Percentiles rank a stretch among this genome's conserved stretches.
These are phyloP conservation scores for Lacanobia oleracea DNA, from an alignment of 2,888 invertebrate species.

Conservation along the genomic window DNA sequence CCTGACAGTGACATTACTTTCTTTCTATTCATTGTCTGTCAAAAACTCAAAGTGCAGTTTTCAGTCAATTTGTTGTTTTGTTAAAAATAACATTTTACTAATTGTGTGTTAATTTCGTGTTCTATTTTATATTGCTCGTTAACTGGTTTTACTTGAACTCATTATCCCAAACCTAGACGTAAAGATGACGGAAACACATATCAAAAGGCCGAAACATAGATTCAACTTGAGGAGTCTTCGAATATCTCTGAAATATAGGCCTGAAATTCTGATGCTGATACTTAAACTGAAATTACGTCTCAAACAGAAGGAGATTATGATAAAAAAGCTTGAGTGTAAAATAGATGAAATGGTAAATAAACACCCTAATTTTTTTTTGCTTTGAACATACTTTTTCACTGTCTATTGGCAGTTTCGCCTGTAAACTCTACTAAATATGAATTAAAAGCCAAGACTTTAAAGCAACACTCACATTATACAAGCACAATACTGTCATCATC, in stretches of 20 bases:
- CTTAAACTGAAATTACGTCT: conserved; percentile 90
- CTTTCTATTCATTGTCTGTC: no score
- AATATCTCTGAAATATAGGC: conserved; percentile 88
- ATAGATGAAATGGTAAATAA: conserved; percentile 87
- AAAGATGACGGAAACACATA: conserved; percentile 59
- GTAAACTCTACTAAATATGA: no score
- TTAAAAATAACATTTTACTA: neutral
- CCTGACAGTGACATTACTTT: no score
- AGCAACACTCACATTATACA: neutral
- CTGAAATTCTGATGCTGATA: conserved; percentile 91
- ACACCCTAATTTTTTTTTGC: conserved; percentile 5
- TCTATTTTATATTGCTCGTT: neutral
- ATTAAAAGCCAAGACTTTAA: neutral
- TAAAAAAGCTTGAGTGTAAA: conserved; percentile 91
- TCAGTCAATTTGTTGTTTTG: neutral
- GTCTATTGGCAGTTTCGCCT: neutral
- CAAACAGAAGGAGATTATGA: conserved; percentile 89
- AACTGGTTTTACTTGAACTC: conserved; percentile 3
- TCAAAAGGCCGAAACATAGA: conserved; percentile 61
- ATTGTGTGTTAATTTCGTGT: conserved; percentile 1
- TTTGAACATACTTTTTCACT: neutral
- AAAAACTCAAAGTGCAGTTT: neutral
- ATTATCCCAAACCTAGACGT: neutral
- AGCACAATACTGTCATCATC: no score
- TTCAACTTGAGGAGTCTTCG: conserved; percentile 75